A percentile compares a stretch with the other conserved stretches of the same genome.
Evolutionary conservation across 2,797 vertebrate genomes (phyloP).

Genomic region (Bradypodion pumilum): DNA sequence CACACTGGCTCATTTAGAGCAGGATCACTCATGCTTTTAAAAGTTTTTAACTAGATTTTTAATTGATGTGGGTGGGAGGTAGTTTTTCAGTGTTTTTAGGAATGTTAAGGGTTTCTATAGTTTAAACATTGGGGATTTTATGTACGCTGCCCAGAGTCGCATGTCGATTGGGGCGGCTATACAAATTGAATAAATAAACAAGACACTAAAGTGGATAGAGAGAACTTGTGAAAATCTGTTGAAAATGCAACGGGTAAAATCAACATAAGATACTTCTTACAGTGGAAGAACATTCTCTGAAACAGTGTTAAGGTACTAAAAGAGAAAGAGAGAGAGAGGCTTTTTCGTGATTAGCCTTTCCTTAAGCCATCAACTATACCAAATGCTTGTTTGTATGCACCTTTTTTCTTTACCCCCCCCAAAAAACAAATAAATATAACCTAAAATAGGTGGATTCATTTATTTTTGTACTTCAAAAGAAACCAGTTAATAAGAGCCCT

Average conservation of each 20-base stretch:
- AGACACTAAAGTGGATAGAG: not conserved
- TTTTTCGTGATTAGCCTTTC: not conserved
- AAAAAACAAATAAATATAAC: not conserved
- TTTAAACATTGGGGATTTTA: too few species aligned
- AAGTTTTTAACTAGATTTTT: too few species aligned
- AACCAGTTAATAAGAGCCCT: conserved; percentile 46
- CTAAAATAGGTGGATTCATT: conserved; percentile 38
- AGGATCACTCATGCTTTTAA: too few species aligned
- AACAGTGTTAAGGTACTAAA: not conserved
- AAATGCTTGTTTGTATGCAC: not conserved
- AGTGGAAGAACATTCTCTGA: not conserved
- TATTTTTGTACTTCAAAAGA: conserved; percentile 52
- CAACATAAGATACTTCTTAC: not conserved
- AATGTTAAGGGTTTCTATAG: too few species aligned
- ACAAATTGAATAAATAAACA: too few species aligned
- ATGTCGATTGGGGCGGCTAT: too few species aligned
- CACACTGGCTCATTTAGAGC: too few species aligned
- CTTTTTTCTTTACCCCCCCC: not conserved
- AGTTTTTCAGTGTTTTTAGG: too few species aligned
- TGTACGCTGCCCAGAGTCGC: too few species aligned
- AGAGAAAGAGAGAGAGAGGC: not conserved
- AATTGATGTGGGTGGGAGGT: too few species aligned
- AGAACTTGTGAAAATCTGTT: not conserved
- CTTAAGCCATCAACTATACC: not conserved
- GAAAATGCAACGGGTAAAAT: not conserved